Percentiles rank a stretch among this genome's conserved stretches.
Evolutionary conservation across 1,140 invertebrate species (phyloP).

Genomic region (Notospermus geniculatus): DNA sequence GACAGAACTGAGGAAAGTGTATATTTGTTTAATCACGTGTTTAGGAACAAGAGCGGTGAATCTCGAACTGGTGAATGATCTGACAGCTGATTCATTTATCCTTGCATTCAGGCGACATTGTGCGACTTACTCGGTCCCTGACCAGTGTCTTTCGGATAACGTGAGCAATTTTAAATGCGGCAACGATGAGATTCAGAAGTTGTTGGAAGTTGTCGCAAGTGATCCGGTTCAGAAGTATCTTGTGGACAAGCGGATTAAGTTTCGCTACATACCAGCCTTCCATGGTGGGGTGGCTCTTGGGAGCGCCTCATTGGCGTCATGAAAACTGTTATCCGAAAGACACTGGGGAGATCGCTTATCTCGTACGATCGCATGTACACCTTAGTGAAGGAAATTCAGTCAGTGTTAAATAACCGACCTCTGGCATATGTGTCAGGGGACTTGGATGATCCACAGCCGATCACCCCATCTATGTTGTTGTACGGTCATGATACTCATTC

Average conservation of each 20-base stretch:
- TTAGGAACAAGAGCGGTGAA: not conserved
- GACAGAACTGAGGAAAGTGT: not conserved
- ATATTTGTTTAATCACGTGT: slow-evolving; percentile 6
- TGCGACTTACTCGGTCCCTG: not conserved
- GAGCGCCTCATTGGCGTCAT: slow-evolving; percentile 2
- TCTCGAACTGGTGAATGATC: slow-evolving; percentile 2
- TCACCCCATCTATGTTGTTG: not conserved
- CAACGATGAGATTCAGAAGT: not conserved
- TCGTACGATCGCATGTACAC: not conserved
- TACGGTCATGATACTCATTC: not conserved
- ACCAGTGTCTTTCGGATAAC: not conserved
- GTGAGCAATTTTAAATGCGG: not conserved
- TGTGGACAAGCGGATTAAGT: slow-evolving; percentile 4
- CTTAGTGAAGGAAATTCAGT: slow-evolving; percentile 5
- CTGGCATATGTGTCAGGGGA: not conserved
- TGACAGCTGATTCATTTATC: not conserved
- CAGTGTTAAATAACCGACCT: slow-evolving; percentile 5
- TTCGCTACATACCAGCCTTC: not conserved
- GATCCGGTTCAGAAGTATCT: not conserved
- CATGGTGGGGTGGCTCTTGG: not conserved
- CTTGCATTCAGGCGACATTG: slow-evolving; percentile 2
- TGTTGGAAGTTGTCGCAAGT: not conserved
- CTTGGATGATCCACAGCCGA: not conserved
- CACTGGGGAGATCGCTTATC: not conserved
- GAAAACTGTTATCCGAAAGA: slow-evolving; percentile 6